Evolutionary conservation across 2,113 vertebrate genomes (phyloP).

Genomic region (Zingel zingel): DNA sequence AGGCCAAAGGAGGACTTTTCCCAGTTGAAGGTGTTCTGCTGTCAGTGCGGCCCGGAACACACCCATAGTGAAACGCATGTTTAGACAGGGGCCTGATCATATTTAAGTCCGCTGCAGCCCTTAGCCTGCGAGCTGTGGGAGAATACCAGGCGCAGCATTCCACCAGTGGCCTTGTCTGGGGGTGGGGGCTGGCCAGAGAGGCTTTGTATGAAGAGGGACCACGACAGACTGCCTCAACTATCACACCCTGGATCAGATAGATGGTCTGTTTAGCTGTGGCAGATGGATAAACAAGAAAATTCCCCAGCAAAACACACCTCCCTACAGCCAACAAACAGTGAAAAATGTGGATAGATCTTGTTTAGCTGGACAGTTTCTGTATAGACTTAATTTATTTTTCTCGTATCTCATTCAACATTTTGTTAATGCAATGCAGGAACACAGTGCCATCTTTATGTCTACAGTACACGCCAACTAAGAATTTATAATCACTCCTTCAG

Average conservation of each 20-base stretch:
- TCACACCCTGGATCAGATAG: conserved; percentile 48
- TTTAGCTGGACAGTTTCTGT: not conserved
- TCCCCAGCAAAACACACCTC: conserved; percentile 23
- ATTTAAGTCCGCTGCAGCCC: conserved; percentile 70
- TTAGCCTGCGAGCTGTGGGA: conserved; percentile 53
- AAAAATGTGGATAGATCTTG: not conserved
- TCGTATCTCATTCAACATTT: not conserved
- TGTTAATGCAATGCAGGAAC: too few species aligned
- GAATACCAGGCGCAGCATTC: conserved; percentile 81
- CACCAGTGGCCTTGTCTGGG: conserved; percentile 67
- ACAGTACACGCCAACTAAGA: not conserved
- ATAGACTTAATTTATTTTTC: not conserved
- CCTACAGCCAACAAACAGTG: not conserved
- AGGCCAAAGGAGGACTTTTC: conserved; percentile 25
- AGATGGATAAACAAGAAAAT: conserved; percentile 49
- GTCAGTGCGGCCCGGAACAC: conserved; percentile 60
- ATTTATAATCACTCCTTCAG: not conserved
- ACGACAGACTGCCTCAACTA: conserved; percentile 46
- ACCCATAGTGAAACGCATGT: conserved; percentile 69
- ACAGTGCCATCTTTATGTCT: not conserved
- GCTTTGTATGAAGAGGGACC: conserved; percentile 69
- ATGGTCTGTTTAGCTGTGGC: conserved; percentile 37
- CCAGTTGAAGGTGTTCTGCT: conserved; percentile 53
- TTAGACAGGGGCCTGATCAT: conserved; percentile 77
- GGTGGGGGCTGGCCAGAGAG: conserved; percentile 60